These are phyloP conservation scores for Stomatorhinus walkeri DNA, from an alignment of 2,797 vertebrate genomes.

Conservation along the genomic window DNA sequence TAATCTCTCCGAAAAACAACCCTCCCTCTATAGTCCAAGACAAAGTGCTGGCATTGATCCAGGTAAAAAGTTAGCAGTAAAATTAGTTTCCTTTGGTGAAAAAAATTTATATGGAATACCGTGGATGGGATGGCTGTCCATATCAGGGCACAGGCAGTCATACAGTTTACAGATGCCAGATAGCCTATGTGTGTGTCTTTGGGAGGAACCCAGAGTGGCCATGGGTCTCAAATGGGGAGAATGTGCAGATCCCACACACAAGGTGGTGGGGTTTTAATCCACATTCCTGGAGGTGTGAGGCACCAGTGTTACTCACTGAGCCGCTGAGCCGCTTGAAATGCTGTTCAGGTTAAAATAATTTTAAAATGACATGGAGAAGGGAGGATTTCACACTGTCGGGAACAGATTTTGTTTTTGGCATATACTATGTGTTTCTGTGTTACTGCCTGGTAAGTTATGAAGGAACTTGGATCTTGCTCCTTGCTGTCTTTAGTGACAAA, in stretches of 20 bases:
- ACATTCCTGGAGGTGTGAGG: background rate
- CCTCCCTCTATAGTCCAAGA: constrained; percentile 95
- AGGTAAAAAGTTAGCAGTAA: constrained; percentile 59
- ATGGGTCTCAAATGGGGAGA: background rate
- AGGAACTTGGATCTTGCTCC: background rate
- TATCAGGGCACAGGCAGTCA: background rate
- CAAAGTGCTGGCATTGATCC: constrained; percentile 93
- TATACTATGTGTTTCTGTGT: background rate
- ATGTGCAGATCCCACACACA: background rate
- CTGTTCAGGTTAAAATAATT: background rate
- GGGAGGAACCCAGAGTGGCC: background rate
- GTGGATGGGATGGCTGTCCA: background rate
- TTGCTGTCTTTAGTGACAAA: background rate
- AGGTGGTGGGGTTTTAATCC: background rate
- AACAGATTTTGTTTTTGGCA: background rate
- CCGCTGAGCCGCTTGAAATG: background rate
- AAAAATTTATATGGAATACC: background rate
- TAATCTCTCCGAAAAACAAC: constrained; percentile 94
- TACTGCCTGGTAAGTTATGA: background rate
- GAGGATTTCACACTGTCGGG: background rate
- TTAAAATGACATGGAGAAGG: background rate
- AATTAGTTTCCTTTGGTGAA: background rate
- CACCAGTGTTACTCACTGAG: background rate
- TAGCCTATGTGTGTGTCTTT: background rate
- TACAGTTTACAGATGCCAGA: background rate